These are phyloP conservation scores for Schizothorax lantsangensis DNA, from an alignment of 2,797 vertebrate genomes.

Conservation along the genomic window DNA sequence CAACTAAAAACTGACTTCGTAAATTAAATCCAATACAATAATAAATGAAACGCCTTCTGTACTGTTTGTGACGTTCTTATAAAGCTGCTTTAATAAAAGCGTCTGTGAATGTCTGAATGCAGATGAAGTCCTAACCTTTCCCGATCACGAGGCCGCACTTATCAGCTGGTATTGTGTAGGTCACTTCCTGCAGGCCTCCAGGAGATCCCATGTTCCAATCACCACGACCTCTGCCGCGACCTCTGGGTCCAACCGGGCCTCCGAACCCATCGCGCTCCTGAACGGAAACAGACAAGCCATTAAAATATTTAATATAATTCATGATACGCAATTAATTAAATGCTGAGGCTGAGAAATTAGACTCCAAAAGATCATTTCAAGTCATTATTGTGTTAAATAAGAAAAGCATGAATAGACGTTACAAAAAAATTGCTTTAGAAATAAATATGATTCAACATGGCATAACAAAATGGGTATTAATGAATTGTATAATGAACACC, in stretches of 20 bases:
- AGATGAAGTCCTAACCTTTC: constrained; percentile 82
- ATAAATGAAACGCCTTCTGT: not conserved
- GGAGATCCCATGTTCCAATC: constrained; percentile 88
- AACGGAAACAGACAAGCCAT: not conserved
- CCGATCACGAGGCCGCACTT: constrained; percentile 98
- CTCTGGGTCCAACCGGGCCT: constrained; percentile 81
- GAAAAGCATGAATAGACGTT: not conserved
- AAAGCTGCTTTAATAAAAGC: not conserved
- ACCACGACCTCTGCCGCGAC: constrained; percentile 86
- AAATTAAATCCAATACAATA: not conserved
- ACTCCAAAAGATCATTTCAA: not conserved
- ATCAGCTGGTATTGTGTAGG: constrained; percentile 94
- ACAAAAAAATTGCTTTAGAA: not conserved
- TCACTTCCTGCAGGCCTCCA: constrained; percentile 93
- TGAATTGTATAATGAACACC: not conserved
- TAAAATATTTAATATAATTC: not conserved
- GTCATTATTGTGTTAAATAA: not conserved
- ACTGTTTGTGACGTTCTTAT: no score
- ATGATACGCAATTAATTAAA: not conserved
- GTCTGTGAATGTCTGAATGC: not conserved
- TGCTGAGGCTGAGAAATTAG: not conserved
- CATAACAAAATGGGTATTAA: not conserved
- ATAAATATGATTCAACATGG: not conserved
- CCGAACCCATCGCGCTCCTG: constrained; percentile 96
- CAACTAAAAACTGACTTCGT: not conserved